Percentiles rank a stretch among this genome's conserved stretches.
Evolutionary conservation across 2,113 vertebrate genomes (phyloP).

Genomic region (Rhea americana): DNA sequence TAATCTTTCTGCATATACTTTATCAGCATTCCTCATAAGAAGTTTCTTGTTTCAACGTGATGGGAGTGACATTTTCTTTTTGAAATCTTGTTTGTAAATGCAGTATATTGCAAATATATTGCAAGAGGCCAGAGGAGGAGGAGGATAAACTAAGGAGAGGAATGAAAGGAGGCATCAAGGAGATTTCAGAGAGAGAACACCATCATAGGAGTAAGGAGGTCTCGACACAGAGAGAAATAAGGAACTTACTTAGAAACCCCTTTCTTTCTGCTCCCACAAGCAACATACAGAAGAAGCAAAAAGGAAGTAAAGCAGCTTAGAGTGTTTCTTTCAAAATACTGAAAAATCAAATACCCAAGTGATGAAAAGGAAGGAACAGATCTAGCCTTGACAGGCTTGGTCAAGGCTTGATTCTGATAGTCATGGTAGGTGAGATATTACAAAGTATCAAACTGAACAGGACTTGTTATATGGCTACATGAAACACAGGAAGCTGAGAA

Average conservation of each 20-base stretch:
- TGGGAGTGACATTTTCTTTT: no score
- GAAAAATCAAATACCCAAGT: background rate
- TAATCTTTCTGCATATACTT: background rate
- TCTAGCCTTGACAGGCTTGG: background rate
- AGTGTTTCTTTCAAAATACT: background rate
- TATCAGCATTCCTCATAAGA: background rate
- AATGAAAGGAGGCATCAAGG: background rate
- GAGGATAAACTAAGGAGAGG: background rate
- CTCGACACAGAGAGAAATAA: background rate
- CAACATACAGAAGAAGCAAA: background rate
- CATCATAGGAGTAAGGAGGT: background rate
- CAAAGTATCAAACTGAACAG: background rate
- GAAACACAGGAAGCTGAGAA: background rate
- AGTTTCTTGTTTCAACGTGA: background rate
- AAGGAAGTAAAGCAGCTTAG: background rate
- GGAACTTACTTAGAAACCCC: background rate
- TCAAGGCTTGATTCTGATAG: background rate
- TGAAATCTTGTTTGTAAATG: background rate
- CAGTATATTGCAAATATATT: background rate
- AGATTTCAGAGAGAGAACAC: background rate
- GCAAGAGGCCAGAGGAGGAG: background rate
- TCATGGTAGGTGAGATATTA: background rate
- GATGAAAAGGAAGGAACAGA: background rate
- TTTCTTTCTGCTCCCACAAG: background rate
- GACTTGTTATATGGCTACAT: background rate